Evolutionary conservation across 1,140 invertebrate species (phyloP).

Genomic region (Ptiloglossa arizonensis): DNA sequence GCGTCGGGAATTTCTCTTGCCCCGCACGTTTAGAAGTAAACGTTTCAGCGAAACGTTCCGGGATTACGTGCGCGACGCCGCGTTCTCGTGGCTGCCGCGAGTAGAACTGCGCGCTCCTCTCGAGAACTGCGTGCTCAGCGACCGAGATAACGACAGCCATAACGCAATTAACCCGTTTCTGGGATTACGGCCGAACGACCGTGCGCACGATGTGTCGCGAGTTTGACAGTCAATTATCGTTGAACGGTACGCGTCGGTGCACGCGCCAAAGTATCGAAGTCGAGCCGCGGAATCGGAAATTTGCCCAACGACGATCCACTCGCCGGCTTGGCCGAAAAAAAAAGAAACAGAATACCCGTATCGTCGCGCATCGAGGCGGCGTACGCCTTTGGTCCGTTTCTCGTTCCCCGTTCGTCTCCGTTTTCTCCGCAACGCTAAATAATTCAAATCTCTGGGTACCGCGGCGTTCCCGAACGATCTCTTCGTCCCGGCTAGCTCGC

Average conservation of each 20-base stretch:
- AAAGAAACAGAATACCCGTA: too few species aligned
- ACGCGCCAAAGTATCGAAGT: slow-evolving; percentile 6
- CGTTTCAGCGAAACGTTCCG: slow-evolving; percentile 27
- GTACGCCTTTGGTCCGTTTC: not conserved
- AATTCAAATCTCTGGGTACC: too few species aligned
- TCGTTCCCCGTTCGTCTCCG: too few species aligned
- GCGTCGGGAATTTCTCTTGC: slow-evolving; percentile 26
- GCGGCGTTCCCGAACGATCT: not conserved
- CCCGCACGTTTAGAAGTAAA: slow-evolving; percentile 48
- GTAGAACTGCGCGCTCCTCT: not conserved
- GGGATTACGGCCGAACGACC: slow-evolving; percentile 48
- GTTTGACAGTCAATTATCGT: slow-evolving; percentile 55
- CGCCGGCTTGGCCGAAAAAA: too few species aligned
- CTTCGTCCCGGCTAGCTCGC: too few species aligned
- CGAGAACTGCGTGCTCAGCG: slow-evolving; percentile 51
- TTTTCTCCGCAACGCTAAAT: too few species aligned
- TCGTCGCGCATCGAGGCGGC: too few species aligned
- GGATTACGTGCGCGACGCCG: slow-evolving; percentile 44
- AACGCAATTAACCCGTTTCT: slow-evolving; percentile 55
- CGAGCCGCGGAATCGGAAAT: too few species aligned
- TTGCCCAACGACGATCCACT: too few species aligned
- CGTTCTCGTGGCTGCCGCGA: slow-evolving; percentile 10
- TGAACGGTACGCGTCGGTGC: slow-evolving; percentile 12
- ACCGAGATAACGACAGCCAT: slow-evolving; percentile 55
- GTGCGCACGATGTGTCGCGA: slow-evolving; percentile 10